These are phyloP conservation scores for Phymanthus crucifer DNA, from an alignment of 92 coral and sea anemone species.

Conservation along the genomic window DNA sequence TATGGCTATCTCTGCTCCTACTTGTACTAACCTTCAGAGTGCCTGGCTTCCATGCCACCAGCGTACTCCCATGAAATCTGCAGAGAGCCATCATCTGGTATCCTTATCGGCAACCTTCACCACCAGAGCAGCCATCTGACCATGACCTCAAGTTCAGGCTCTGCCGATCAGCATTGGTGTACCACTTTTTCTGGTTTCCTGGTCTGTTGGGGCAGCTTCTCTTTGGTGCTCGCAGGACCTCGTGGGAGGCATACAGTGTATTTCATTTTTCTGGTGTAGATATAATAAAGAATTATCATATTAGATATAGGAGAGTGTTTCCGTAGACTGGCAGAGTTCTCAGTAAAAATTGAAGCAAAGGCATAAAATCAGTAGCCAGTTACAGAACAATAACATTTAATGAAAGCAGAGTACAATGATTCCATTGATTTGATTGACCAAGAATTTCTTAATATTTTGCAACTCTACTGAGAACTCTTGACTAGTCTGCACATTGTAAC, in stretches of 20 bases:
- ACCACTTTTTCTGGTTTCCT: slow-evolving; percentile 9
- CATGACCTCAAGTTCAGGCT: slow-evolving; percentile 19
- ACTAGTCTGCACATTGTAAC: too few relatives aligned
- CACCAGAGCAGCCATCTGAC: slow-evolving; percentile 31
- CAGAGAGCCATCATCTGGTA: slow-evolving; percentile 17
- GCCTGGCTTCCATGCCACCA: slow-evolving; percentile 16
- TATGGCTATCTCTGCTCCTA: slow-evolving; percentile 20
- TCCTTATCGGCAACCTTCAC: slow-evolving; percentile 18
- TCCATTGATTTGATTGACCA: too few relatives aligned
- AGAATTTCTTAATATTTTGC: too few relatives aligned
- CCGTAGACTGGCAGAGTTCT: background rate
- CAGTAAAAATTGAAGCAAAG: background rate
- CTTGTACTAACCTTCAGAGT: slow-evolving; percentile 27
- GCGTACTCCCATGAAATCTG: slow-evolving; percentile 32
- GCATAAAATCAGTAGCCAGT: too few relatives aligned
- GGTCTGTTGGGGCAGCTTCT: slow-evolving; percentile 32
- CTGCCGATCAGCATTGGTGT: slow-evolving; percentile 20
- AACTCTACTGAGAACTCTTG: too few relatives aligned
- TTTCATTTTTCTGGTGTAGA: slow-evolving; percentile 18
- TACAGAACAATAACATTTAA: too few relatives aligned
- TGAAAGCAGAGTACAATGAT: too few relatives aligned
- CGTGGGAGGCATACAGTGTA: slow-evolving; percentile 36
- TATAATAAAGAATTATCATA: background rate
- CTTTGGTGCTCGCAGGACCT: slow-evolving; percentile 39
- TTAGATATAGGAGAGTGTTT: slow-evolving; percentile 8